These are phyloP conservation scores for Macroramphosus scolopax DNA, from an alignment of 2,797 vertebrate species.

Conservation along the genomic window DNA sequence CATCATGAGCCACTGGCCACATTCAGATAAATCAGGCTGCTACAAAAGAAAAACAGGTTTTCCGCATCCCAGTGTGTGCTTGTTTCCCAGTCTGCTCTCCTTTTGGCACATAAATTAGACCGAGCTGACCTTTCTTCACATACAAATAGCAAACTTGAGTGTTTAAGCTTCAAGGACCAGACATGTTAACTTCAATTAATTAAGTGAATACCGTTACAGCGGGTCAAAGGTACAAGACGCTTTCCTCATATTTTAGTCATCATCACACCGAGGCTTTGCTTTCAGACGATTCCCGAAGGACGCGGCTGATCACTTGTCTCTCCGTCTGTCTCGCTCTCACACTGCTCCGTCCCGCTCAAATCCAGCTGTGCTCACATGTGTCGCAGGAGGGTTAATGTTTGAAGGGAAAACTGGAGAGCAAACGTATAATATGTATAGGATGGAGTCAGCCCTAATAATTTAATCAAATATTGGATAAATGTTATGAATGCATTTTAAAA, in stretches of 20 bases:
- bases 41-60: no score
- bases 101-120: constrained; percentile 65
- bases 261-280: constrained; percentile 22
- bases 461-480: no score
- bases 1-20: no score
- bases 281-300: constrained; percentile 29
- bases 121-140: constrained; percentile 63
- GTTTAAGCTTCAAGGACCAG: constrained; percentile 50
- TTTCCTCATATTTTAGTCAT: constrained; percentile 54
- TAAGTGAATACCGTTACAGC: constrained; percentile 44
- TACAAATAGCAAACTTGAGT: constrained; percentile 44
- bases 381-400: no score
- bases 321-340: constrained; percentile 11
- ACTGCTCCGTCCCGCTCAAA: constrained; percentile 9
- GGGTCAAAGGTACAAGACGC: no score
- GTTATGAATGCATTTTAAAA: no score
- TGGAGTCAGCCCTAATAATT: no score
- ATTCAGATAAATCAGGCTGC: no score
- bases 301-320: constrained; percentile 18
- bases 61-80: constrained; percentile 26
- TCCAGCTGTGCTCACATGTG: background rate
- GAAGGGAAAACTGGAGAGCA: no score
- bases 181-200: constrained; percentile 64
- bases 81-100: constrained; percentile 48
- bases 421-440: no score